Conservation (phyloP, 2,888 invertebrate species). For the Escarpia spicata region DNA sequence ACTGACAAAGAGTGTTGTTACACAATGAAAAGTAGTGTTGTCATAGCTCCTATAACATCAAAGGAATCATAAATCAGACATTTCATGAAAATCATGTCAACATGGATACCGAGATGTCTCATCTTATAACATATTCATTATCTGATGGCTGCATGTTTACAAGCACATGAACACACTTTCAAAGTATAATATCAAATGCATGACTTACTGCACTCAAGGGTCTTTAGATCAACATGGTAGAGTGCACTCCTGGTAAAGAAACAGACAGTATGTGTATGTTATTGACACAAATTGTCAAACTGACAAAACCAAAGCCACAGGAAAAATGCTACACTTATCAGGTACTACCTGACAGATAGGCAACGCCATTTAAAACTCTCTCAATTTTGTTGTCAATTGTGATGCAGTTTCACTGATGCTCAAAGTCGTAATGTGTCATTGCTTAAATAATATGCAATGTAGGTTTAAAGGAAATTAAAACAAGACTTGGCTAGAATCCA, state of each 20-base stretch:
- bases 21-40: no score
- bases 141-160: not conserved
- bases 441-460: no score
- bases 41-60: no score
- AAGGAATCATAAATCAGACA: no score
- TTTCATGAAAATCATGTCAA: not conserved
- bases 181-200: not conserved
- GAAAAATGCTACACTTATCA: not conserved
- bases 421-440: no score
- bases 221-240: conserved; percentile 51
- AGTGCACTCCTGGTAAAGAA: conserved; percentile 51
- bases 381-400: no score
- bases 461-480: no score
- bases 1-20: no score
- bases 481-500: no score
- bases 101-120: not conserved
- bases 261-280: not conserved
- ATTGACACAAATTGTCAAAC: not conserved
- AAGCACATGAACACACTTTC: not conserved
- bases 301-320: not conserved
- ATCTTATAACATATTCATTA: not conserved
- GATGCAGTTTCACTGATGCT: no score
- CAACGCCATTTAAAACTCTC: not conserved
- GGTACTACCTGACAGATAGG: not conserved
- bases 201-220: conserved; percentile 50